Conservation (phyloP, 1,140 invertebrate genomes). For the Trachelipus rathkii region DNA sequence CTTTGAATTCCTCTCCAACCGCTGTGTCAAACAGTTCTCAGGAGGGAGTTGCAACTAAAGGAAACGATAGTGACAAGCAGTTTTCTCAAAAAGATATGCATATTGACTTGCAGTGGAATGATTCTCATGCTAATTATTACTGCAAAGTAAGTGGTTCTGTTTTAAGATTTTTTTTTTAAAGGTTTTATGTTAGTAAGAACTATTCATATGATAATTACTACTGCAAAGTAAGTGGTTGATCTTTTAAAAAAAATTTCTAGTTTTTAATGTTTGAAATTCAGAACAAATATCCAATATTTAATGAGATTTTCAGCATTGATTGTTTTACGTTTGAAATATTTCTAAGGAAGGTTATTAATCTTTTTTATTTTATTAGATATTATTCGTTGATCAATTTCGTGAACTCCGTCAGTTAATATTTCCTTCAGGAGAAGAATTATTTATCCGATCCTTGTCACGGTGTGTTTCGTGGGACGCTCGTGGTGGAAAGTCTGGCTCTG, state of each 20-base stretch:
- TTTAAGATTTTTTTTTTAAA: too few relatives aligned
- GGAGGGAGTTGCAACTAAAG: conserved; percentile 12
- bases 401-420: conserved; percentile 66
- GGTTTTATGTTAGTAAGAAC: too few relatives aligned
- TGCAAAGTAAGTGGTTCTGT: conserved; percentile 57
- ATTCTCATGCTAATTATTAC: conserved; percentile 69
- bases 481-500: conserved; percentile 93
- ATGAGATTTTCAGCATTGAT: too few relatives aligned
- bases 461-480: conserved; percentile 90
- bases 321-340: too few relatives aligned
- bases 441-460: conserved; percentile 72
- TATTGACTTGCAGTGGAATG: conserved; percentile 72
- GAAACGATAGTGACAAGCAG: conserved; percentile 29
- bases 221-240: too few relatives aligned
- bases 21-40: too few relatives aligned
- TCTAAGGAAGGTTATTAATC: background rate
- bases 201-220: too few relatives aligned
- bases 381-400: conserved; percentile 80
- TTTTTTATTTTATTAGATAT: conserved; percentile 52
- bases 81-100: conserved; percentile 50
- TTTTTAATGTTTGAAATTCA: too few relatives aligned
- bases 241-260: too few relatives aligned
- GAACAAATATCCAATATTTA: too few relatives aligned
- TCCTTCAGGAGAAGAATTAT: conserved; percentile 62
- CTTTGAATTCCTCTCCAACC: too few relatives aligned